Conservation (phyloP, 37 sponge, comb jelly and placozoan species). For the Dysidea cf. avara region DNA sequence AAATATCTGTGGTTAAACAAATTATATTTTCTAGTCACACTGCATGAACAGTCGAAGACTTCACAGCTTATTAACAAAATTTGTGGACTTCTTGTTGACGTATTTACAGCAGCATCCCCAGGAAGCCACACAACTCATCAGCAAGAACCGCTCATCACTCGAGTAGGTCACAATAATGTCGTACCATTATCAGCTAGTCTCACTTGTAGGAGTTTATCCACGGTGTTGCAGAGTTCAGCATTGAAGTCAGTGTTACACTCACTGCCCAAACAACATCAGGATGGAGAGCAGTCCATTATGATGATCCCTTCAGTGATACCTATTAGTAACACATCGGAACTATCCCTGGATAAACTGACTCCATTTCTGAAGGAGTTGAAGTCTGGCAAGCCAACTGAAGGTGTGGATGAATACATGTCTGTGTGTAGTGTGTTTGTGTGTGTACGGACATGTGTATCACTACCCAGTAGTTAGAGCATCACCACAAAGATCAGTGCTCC, state of each 20-base stretch:
- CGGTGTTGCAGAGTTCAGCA: conserved; percentile 27
- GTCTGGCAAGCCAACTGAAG: conserved; percentile 56
- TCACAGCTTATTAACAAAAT: conserved; percentile 35
- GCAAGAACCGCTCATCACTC: conserved; percentile 23
- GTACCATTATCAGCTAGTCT: background rate
- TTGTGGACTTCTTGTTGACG: conserved; percentile 39
- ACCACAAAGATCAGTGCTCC: no score
- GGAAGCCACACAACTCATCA: conserved; percentile 39
- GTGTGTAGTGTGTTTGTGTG: background rate
- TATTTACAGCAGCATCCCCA: conserved; percentile 47
- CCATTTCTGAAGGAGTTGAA: conserved; percentile 80
- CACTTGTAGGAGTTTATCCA: background rate
- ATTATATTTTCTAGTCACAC: conserved; percentile 19
- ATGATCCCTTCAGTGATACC: conserved; percentile 20
- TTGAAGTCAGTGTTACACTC: conserved; percentile 28
- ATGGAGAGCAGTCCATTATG: background rate
- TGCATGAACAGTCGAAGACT: conserved; percentile 48
- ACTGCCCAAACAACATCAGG: conserved; percentile 9
- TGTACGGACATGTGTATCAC: background rate
- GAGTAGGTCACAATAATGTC: conserved; percentile 9
- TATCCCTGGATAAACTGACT: conserved; percentile 51
- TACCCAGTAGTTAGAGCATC: background rate
- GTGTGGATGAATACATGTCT: conserved; percentile 12
- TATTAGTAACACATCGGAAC: conserved; percentile 4
- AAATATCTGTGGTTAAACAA: background rate